Evolutionary conservation across 2,888 invertebrate species (phyloP).

Genomic region (Pyrgus malvae): DNA sequence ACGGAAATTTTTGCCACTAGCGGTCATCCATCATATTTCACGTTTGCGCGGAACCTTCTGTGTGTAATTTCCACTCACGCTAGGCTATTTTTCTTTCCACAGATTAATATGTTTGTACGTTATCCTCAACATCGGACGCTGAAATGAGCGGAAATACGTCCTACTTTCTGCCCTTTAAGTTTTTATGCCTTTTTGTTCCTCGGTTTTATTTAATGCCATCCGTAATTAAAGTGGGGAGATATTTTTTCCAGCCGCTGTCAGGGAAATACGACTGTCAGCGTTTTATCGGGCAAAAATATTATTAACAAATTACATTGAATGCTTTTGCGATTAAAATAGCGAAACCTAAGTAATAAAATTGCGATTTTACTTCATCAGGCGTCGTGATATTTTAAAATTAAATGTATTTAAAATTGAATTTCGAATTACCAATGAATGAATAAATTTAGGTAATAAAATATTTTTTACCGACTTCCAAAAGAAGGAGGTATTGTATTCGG

Average conservation of each 20-base stretch:
- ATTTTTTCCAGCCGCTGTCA: not conserved
- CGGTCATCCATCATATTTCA: too few species aligned
- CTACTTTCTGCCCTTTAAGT: conserved; percentile 19
- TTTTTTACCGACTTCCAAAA: too few species aligned
- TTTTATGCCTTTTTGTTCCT: conserved; percentile 19
- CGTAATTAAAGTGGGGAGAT: conserved; percentile 19
- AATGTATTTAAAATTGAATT: not conserved
- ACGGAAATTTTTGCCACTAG: too few species aligned
- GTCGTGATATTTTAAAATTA: not conserved
- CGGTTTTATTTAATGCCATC: conserved; percentile 24
- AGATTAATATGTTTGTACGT: conserved; percentile 12
- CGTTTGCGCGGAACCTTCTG: too few species aligned
- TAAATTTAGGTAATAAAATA: too few species aligned
- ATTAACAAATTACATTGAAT: not conserved
- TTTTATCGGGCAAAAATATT: not conserved
- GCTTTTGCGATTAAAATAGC: too few species aligned
- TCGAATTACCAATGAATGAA: too few species aligned
- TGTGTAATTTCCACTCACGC: too few species aligned
- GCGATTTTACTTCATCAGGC: too few species aligned
- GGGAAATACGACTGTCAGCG: not conserved
- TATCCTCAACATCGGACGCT: conserved; percentile 18
- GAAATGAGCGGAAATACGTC: conserved; percentile 22
- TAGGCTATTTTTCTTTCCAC: too few species aligned
- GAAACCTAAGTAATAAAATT: too few species aligned
- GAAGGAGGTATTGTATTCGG: too few species aligned